Evolutionary conservation across 2,888 invertebrate species (phyloP).

Genomic region (Criorhina ranunculi): DNA sequence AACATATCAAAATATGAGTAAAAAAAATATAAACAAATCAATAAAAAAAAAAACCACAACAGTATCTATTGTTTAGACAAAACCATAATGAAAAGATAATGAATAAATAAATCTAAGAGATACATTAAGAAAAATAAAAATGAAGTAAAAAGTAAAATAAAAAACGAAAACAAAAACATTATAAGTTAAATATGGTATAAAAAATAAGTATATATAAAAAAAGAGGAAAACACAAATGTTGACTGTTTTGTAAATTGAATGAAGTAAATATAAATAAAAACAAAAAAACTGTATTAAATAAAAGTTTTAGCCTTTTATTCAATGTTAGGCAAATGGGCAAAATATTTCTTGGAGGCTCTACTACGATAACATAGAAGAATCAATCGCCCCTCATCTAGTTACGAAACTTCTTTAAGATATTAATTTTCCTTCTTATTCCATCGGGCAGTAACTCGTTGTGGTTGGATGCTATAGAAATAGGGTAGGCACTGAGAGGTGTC

Average conservation of each 20-base stretch:
- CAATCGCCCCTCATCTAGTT: too few species aligned
- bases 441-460: too few species aligned
- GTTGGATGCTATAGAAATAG: too few species aligned
- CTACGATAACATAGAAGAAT: too few species aligned
- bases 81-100: constrained; percentile 18
- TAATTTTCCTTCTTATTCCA: too few species aligned
- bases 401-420: too few species aligned
- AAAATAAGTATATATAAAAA: constrained; percentile 35
- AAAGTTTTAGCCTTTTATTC: not conserved
- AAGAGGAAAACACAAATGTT: constrained; percentile 64
- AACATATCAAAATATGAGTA: constrained; percentile 69
- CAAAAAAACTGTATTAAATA: constrained; percentile 41
- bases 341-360: too few species aligned
- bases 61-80: constrained; percentile 59
- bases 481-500: too few species aligned
- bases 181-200: constrained; percentile 38
- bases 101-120: constrained; percentile 25
- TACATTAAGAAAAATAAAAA: constrained; percentile 34
- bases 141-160: constrained; percentile 16
- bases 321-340: not conserved
- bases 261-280: constrained; percentile 71
- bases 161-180: constrained; percentile 19
- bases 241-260: constrained; percentile 76
- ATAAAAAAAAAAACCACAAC: constrained; percentile 36
- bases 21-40: constrained; percentile 8